Conservation (phyloP, 2,888 invertebrate species). For the Chloromyia formosa region DNA sequence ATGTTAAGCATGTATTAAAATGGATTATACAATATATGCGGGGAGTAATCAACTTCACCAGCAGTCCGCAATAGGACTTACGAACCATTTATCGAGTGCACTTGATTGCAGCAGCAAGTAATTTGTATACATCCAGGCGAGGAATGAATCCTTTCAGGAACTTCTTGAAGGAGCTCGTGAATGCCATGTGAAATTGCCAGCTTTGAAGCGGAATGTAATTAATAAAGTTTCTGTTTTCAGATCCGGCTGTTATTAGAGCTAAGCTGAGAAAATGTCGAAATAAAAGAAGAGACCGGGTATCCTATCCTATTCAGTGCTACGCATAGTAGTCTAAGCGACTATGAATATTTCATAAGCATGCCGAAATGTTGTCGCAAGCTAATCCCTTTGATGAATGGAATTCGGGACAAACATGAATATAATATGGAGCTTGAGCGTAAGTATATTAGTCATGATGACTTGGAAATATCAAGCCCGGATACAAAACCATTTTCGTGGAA, state of each 20-base stretch:
- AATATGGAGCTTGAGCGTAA: not conserved
- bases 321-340: not conserved
- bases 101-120: not conserved
- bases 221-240: not conserved
- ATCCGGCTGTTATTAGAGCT: not conserved
- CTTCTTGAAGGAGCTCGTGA: not conserved
- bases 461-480: not conserved
- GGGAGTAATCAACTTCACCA: not conserved
- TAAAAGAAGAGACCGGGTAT: not conserved
- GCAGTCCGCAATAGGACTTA: not conserved
- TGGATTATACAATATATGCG: not conserved
- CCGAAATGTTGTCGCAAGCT: constrained; percentile 6
- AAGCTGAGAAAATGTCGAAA: not conserved
- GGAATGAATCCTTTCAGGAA: not conserved
- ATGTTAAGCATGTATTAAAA: constrained; percentile 10
- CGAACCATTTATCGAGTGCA: not conserved
- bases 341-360: constrained; percentile 25
- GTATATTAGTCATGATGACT: not conserved
- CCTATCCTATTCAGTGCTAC: not conserved
- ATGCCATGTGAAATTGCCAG: not conserved
- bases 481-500: not conserved
- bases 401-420: constrained; percentile 3
- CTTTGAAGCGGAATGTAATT: not conserved
- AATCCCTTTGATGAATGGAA: constrained; percentile 27
- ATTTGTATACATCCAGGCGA: not conserved